phyloP scores from a whole-genome alignment of 2,888 invertebrate genomes.

The Drosophila barbarae region DNA sequence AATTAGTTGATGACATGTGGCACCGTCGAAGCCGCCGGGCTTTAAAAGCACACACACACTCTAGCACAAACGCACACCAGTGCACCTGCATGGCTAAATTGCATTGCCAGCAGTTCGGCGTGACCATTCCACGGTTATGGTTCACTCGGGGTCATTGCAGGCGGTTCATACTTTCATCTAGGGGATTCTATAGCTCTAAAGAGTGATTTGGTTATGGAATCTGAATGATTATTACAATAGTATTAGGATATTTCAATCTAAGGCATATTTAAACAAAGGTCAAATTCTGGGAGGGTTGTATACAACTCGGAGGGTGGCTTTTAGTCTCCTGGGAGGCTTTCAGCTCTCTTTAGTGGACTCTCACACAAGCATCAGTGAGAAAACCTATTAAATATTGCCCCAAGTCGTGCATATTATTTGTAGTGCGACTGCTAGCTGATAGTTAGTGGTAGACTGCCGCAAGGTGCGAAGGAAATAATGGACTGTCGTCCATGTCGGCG shows the following conservation, averaged over 20 bases:
- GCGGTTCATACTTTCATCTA: background rate
- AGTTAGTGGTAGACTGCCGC: background rate
- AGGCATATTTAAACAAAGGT: background rate
- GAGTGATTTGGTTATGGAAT: background rate
- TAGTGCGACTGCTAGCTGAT: background rate
- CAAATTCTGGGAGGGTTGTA: background rate
- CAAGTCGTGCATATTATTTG: background rate
- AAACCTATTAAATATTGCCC: background rate
- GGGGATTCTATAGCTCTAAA: background rate
- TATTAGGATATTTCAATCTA: background rate
- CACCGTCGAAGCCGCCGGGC: slow-evolving; percentile 40
- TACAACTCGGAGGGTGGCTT: background rate
- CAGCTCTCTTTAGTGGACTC: background rate
- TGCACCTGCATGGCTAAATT: slow-evolving; percentile 5
- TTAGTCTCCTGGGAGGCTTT: background rate
- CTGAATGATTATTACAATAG: background rate
- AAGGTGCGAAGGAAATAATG: slow-evolving; percentile 28
- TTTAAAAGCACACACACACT: slow-evolving; percentile 7
- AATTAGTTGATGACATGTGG: slow-evolving; percentile 56
- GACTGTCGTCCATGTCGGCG: slow-evolving; percentile 8
- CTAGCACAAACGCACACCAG: background rate
- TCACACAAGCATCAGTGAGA: background rate
- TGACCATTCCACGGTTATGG: slow-evolving; percentile 27
- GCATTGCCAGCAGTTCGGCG: slow-evolving; percentile 33
- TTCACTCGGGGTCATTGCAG: slow-evolving; percentile 34